Evolutionary conservation across 2,888 invertebrate genomes (phyloP), one percentile per base, ranked within the genome.

Genomic region (Empis livida): DNA sequence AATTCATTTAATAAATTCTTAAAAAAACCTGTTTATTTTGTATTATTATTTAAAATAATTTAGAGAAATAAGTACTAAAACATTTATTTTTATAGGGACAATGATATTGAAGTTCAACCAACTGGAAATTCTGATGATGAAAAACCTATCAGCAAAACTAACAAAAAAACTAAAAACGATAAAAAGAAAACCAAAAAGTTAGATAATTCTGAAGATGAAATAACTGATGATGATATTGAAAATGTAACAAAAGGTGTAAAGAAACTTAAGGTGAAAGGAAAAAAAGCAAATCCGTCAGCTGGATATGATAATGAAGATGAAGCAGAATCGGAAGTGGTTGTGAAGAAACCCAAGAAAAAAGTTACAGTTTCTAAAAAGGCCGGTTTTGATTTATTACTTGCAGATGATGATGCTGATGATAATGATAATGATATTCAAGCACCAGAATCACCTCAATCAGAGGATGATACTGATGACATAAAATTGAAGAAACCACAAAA

Each of bases 301-400:
- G 46, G n/a, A n/a, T n/a, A 46, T 9, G 67, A 61, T 51, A 71
- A 69, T 63, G 71, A 53, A 23, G 73, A 73, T 51, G 61, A 65
- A 37, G 71, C 71, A 42, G 65, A 65, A n/a, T 60, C 59, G 44
- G 60, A 71, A 61, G 58, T 71, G 63, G 60, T 69, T 56, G 57
- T 71, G 60, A 73, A 72, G 47, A 66, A 69, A 51, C 59, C 50
- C 15, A 50, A 49, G 15, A 56, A 59, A 30, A 55, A 59, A 13
- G 64, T 63, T 49, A 61, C 66, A 30, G 57, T 61, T 10, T 60
- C 60, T 53, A 75, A 74, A 57, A 75, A 74, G 58, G 78, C 78
- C 60, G 77, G 76, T 16, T 85, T 85, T 65, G 78, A 82, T 49
- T 66, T 84, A 16, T 65, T 85, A 52, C 75, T 80, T 67, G 73